Evolutionary conservation across 1,140 invertebrate species (phyloP).

Genomic region (Drosophila quadrilineata): DNA sequence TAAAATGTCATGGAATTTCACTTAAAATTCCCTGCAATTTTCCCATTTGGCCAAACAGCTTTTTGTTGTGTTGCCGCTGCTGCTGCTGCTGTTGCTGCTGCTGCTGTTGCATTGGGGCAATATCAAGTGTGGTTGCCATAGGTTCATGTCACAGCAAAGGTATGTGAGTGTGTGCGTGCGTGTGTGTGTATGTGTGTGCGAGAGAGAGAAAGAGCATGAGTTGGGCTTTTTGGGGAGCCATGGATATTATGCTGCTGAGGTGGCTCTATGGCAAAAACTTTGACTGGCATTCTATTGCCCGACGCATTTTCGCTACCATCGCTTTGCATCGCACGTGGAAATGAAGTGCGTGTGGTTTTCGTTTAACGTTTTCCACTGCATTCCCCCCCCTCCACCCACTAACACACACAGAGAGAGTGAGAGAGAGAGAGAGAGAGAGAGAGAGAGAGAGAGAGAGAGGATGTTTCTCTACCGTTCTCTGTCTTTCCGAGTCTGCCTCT

Average conservation of each 20-base stretch:
- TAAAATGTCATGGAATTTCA: conserved; percentile 58
- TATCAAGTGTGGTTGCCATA: too few relatives aligned
- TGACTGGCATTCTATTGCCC: conserved; percentile 41
- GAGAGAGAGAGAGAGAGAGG: too few relatives aligned
- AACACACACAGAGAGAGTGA: too few relatives aligned
- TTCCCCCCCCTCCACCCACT: too few relatives aligned
- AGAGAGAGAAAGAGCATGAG: background rate
- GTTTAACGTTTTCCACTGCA: conserved; percentile 32
- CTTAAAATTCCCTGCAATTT: conserved; percentile 79
- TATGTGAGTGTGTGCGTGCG: too few relatives aligned
- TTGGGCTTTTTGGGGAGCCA: background rate
- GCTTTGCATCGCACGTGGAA: conserved; percentile 35
- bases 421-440: too few relatives aligned
- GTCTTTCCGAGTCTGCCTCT: background rate
- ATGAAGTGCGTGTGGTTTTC: conserved; percentile 48
- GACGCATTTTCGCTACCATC: conserved; percentile 28
- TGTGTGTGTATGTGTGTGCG: too few relatives aligned
- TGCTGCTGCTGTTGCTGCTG: background rate
- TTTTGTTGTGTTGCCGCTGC: conserved; percentile 40
- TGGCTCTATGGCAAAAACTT: conserved; percentile 34
- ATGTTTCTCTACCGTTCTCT: too few relatives aligned
- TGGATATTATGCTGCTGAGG: conserved; percentile 20
- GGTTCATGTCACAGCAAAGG: too few relatives aligned
- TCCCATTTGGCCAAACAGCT: conserved; percentile 49
- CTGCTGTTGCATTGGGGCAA: background rate